phyloP scores from a whole-genome alignment of 2,113 vertebrate genomes.

The Dolichotis patagonum region DNA sequence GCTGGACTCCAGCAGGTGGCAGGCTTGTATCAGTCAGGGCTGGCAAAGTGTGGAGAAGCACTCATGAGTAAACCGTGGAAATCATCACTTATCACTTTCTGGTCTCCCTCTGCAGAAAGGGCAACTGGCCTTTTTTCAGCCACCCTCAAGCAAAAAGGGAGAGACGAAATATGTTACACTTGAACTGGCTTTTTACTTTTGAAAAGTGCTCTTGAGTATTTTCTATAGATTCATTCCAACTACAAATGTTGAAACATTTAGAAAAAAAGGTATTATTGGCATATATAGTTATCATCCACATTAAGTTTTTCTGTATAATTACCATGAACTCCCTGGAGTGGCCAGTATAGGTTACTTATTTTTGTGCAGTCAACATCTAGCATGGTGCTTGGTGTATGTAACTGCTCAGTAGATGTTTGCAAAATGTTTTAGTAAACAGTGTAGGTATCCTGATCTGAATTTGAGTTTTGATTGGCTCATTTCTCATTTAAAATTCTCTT shows the following conservation, averaged over 20 bases:
- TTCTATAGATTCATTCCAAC: background rate
- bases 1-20: constrained; percentile 71
- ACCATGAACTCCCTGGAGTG: background rate
- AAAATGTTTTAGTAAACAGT: background rate
- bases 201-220: background rate
- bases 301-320: background rate
- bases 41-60: background rate
- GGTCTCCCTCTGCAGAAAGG: background rate
- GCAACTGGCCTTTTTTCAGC: background rate
- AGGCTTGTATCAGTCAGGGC: constrained; percentile 35
- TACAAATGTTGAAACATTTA: background rate
- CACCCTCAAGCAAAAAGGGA: background rate
- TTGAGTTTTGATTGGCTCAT: background rate
- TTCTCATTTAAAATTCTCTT: background rate
- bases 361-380: background rate
- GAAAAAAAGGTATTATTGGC: background rate
- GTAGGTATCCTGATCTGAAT: background rate
- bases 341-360: background rate
- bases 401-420: background rate
- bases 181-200: background rate
- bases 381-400: background rate
- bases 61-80: background rate
- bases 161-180: background rate
- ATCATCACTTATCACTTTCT: background rate
- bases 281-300: background rate